A percentile compares a stretch with the other conserved stretches of the same genome.
Evolutionary conservation across 2,888 invertebrate species (phyloP).

Genomic region (Achlya flavicornis): DNA sequence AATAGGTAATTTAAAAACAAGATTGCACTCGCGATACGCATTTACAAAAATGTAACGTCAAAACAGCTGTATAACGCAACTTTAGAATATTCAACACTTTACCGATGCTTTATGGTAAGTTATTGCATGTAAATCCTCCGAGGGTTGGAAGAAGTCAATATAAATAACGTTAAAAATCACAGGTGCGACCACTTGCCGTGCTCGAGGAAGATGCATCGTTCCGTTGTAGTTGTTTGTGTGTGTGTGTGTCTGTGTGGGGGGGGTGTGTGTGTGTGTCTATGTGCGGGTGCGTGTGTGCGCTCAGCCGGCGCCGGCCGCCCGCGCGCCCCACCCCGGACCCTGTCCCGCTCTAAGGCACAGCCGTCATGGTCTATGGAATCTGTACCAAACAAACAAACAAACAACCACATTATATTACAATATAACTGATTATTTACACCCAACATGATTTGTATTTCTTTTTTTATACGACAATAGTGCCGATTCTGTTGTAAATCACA

Average conservation of each 20-base stretch:
- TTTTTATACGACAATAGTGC: too few species aligned
- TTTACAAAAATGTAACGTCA: constrained; percentile 57
- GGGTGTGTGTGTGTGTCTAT: constrained; percentile 13
- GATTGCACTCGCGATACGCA: constrained; percentile 66
- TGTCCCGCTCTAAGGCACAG: constrained; percentile 61
- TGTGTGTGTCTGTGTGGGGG: constrained; percentile 8
- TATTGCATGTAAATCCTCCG: constrained; percentile 66
- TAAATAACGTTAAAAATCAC: constrained; percentile 61
- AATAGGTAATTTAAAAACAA: constrained; percentile 57
- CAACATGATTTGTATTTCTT: too few species aligned
- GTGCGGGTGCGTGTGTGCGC: constrained; percentile 22
- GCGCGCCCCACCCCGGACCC: constrained; percentile 34
- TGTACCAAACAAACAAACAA: constrained; percentile 36
- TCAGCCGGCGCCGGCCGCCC: constrained; percentile 41
- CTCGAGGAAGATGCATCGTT: constrained; percentile 21
- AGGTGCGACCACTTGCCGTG: constrained; percentile 46
- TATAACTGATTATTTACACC: not conserved
- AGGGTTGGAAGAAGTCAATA: constrained; percentile 63
- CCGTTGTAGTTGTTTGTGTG: constrained; percentile 11
- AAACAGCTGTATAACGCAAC: constrained; percentile 60
- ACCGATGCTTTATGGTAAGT: constrained; percentile 63
- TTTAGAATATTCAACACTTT: constrained; percentile 79
- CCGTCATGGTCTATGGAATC: constrained; percentile 84
- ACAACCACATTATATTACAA: not conserved
- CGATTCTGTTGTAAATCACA: too few species aligned